Evolutionary conservation across 1,140 invertebrate species (phyloP), one percentile per base, ranked within the genome.

Genomic region (Pararge aegeria): DNA sequence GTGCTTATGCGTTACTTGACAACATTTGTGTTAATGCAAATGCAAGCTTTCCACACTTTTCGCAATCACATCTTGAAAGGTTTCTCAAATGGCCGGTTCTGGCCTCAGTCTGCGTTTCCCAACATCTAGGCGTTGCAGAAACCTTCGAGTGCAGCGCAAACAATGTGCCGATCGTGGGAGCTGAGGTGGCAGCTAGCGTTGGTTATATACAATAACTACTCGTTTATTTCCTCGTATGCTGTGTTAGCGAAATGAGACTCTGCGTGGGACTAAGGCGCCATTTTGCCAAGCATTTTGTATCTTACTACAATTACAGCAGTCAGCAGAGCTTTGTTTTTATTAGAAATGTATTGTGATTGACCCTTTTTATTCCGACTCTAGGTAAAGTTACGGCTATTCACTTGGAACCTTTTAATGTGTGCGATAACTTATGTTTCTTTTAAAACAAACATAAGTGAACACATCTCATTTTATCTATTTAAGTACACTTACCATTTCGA

Each of bases 81-180:
- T 83, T 85, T 86, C 77, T 81, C 73, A 82, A 83, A 83, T 68
- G 74, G 83, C 73, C 81, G 74, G 80, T 80, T 85, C 70, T 81
- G 77, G 70, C 73, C 71, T 82, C 71, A 72, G 75, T 66, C 78
- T 75, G 66, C 57, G 70, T 84, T 86, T 87, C 83, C 61, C 75
- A 88, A 86, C 69, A 75, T 52, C 75, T 70, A 76, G 73, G 68
- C 71, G 70, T 83, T 88, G 85, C 85, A 82, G 81, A 83, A 84
- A 86, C 75, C 78, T 80, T 80, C 70, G 75, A 86, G 78, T 80
- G 77, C 77, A 86, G 64, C 62, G 70, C 73, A 76, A 87, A 87
- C 82, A 87, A 84, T 72, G 68, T 72, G 68, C 66, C 61, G 66
- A 71, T 83, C 80, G 82, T 86, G 82, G 81, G 81, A 86, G 76